These are phyloP conservation scores for Pantherophis alleghaniensis DNA, from an alignment of 2,797 vertebrate species.

Conservation along the genomic window DNA sequence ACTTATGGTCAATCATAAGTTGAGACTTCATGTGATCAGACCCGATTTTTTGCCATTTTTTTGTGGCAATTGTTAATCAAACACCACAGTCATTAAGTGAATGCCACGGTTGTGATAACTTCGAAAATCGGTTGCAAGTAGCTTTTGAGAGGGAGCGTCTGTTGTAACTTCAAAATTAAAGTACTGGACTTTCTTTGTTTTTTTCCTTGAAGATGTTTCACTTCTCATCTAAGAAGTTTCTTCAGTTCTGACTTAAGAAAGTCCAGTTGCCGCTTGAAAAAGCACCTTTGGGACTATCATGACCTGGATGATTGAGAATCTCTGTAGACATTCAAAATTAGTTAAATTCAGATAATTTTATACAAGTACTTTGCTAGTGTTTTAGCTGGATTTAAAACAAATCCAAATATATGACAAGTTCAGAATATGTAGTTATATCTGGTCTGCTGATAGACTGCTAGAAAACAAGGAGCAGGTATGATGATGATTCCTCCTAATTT, in stretches of 20 bases:
- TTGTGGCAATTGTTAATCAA: background rate
- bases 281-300: background rate
- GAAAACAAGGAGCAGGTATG: background rate
- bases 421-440: background rate
- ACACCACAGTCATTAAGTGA: background rate
- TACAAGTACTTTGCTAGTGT: background rate
- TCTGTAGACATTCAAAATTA: background rate
- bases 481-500: background rate
- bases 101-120: background rate
- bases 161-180: background rate
- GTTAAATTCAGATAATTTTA: background rate
- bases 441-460: background rate
- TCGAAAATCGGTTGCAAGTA: background rate
- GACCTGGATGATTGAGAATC: background rate
- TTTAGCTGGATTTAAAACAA: background rate
- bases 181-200: background rate
- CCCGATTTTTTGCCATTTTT: background rate
- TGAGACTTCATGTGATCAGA: background rate
- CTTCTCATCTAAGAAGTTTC: background rate
- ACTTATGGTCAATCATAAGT: background rate
- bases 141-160: background rate
- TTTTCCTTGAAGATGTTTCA: background rate
- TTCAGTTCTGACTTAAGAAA: background rate
- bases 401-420: background rate
- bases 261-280: background rate